Percentiles rank a stretch among this genome's conserved stretches.
These are phyloP conservation scores for Lepus timidus DNA, from an alignment of 2,113 vertebrate genomes.

Conservation along the genomic window DNA sequence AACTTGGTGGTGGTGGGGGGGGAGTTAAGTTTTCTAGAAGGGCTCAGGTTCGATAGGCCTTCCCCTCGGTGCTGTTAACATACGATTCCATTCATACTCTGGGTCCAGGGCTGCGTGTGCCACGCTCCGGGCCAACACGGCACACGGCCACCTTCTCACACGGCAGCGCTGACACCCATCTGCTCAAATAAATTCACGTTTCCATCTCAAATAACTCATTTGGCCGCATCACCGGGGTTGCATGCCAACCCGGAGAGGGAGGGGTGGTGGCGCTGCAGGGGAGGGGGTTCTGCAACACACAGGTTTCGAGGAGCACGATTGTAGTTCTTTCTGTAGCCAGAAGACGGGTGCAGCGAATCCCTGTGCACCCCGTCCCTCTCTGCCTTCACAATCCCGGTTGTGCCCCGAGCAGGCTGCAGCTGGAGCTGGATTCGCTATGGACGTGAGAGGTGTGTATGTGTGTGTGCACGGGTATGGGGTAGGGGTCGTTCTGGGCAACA, in stretches of 20 bases:
- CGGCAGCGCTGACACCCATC: constrained; percentile 82
- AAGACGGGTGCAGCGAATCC: not conserved
- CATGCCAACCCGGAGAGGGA: constrained; percentile 58
- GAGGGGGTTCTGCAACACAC: not conserved
- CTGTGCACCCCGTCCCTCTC: fast-evolving
- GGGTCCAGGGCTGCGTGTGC: constrained; percentile 58
- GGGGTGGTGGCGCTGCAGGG: constrained; percentile 4
- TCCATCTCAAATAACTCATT: constrained; percentile 85
- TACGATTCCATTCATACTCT: constrained; percentile 78
- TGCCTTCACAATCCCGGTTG: not conserved
- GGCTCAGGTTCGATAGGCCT: constrained; percentile 66
- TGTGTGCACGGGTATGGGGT: too few relatives aligned
- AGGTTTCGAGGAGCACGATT: not conserved
- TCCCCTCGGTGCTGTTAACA: constrained; percentile 70
- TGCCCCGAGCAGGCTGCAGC: not conserved
- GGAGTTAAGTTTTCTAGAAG: constrained; percentile 62
- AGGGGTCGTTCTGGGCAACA: not conserved
- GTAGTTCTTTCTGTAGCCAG: not conserved
- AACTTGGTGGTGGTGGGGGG: not conserved
- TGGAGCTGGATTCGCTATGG: not conserved
- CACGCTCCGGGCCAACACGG: constrained; percentile 63
- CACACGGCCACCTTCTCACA: constrained; percentile 78
- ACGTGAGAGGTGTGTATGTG: not conserved
- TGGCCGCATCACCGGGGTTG: constrained; percentile 80
- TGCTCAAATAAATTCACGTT: constrained; percentile 83